Evolutionary conservation across 1,140 invertebrate genomes (phyloP).

Genomic region (Grapholita molesta): DNA sequence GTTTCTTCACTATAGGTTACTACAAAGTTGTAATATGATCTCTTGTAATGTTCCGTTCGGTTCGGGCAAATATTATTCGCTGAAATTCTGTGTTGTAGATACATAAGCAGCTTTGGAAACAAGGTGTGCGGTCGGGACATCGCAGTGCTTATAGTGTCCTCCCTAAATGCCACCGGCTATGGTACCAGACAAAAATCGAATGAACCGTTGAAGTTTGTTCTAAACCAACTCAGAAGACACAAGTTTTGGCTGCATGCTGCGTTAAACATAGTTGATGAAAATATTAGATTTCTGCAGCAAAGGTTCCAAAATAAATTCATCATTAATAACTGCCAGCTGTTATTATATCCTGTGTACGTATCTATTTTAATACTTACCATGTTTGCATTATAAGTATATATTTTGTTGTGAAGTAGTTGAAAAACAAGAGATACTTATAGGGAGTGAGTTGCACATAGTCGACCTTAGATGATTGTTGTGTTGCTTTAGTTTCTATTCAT

Average conservation of each 20-base stretch:
- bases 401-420: too few species aligned
- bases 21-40: too few species aligned
- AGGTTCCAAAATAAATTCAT: slow-evolving; percentile 73
- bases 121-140: slow-evolving; percentile 79
- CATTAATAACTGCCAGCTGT: slow-evolving; percentile 74
- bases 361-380: background rate
- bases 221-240: slow-evolving; percentile 69
- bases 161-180: slow-evolving; percentile 26
- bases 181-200: slow-evolving; percentile 29
- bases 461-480: too few species aligned
- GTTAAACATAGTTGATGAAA: slow-evolving; percentile 72
- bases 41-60: background rate
- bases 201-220: slow-evolving; percentile 44
- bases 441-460: too few species aligned
- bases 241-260: slow-evolving; percentile 80
- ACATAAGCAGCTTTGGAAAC: slow-evolving; percentile 77
- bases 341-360: slow-evolving; percentile 79
- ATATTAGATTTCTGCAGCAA: slow-evolving; percentile 70
- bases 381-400: too few species aligned
- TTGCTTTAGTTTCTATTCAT: too few species aligned
- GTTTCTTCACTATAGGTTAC: too few species aligned
- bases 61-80: background rate
- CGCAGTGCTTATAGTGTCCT: slow-evolving; percentile 56
- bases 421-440: too few species aligned
- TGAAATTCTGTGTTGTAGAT: slow-evolving; percentile 51